Conservation (phyloP, 2,797 vertebrate genomes). For the Gallinago stenura region DNA sequence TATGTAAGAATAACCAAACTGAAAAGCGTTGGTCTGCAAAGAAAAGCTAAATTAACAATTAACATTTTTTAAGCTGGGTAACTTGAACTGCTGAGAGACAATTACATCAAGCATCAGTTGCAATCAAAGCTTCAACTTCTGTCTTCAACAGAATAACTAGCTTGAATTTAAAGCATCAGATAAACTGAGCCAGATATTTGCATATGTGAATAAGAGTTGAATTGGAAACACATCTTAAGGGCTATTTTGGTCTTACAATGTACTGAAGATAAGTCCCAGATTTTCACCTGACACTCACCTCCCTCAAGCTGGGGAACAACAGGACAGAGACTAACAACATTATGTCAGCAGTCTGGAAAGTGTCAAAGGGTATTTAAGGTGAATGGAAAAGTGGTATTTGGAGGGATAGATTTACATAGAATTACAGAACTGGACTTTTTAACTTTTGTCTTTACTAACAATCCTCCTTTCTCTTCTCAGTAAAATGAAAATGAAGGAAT, state of each 20-base stretch:
- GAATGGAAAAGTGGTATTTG: background rate
- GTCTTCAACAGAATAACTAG: background rate
- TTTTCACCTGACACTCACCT: slow-evolving; percentile 5
- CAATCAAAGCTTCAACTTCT: slow-evolving; percentile 22
- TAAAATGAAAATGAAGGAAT: slow-evolving; percentile 30
- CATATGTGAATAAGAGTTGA: background rate
- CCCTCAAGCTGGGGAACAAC: background rate
- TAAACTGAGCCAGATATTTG: slow-evolving; percentile 11
- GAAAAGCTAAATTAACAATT: slow-evolving; percentile 16
- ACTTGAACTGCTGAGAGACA: slow-evolving; percentile 45
- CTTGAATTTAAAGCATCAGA: slow-evolving; percentile 42
- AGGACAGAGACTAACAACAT: background rate
- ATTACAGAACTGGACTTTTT: slow-evolving; percentile 8
- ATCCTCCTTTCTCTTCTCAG: slow-evolving; percentile 8
- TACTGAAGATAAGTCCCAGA: background rate
- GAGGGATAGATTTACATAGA: slow-evolving; percentile 8
- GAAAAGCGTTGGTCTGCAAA: background rate
- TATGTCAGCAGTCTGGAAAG: background rate
- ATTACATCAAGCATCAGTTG: slow-evolving; percentile 30
- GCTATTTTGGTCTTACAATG: background rate
- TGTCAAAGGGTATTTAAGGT: background rate
- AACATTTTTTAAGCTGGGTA: slow-evolving; percentile 25
- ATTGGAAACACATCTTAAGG: background rate
- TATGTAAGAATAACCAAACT: background rate
- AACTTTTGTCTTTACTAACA: slow-evolving; percentile 41